Base-by-base conservation (phyloP, 2,888 invertebrate species). In the Drosophila crucigera region DNA sequence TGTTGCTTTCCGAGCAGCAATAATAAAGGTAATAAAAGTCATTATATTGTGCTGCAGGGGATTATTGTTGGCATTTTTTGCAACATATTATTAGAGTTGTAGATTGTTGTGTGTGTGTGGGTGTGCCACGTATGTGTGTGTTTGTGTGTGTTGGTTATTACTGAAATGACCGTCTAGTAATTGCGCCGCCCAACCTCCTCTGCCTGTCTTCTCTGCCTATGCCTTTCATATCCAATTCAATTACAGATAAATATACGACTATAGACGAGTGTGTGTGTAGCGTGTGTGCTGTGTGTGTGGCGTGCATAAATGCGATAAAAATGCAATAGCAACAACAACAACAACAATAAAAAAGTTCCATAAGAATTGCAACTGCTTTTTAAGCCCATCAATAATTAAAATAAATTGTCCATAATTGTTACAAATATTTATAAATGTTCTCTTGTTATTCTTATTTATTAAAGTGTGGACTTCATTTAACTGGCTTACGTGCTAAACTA, bases 11-110 rank as follows among this genome's bases (percentile, higher is more conserved):
- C 63, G 58, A 50, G 73, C 77, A 67, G 83, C 82, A 53, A 35
- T 39, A 88, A 89, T 91, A 84, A 79, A 85, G 91, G 87, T 85
- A 91, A 88, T 88, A 90, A 90, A 88, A 91, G 89, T 85, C 91
- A 90, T 90, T 91, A 88, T 81, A 85, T 77, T 89, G 87, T 83
- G 85, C 90, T 91, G 89, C 85, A 73, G 79, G 77, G 86, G 81
- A 88, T 88, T 91, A 85, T 79, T 78, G 88, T 78, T 82, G 84
- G 68, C 78, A 73, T 68, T 58, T 49, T 61, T 83, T 79, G 76
- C 80, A 78, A 72, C 67, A 61, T 80, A 78, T 81, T 84, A 85
- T 85, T 90, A 88, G 81, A 83, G 66, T 54, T 55, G 47, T 60
- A 71, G 39, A 41, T 41, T 55, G 47, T n/a, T 49, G 16, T 41